Evolutionary conservation across 2,888 invertebrate genomes (phyloP), one percentile per base, ranked within the genome.

Genomic region (Plagiodera versicolora): DNA sequence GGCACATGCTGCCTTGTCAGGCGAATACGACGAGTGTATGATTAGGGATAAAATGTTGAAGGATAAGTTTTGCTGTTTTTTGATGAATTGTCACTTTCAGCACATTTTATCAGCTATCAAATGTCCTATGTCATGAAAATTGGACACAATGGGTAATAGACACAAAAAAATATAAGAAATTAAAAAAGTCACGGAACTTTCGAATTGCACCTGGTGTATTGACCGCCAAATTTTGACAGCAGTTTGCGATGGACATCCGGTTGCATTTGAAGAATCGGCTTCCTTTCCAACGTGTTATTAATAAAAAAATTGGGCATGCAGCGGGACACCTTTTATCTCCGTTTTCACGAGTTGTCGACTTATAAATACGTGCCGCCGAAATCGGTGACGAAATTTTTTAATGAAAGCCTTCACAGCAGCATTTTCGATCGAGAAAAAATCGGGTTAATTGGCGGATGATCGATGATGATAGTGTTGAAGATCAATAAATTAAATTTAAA

Each of bases 401-500:
- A 56, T 56, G 32, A 56, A 47, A 32, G 35, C 20, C 48, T n/a
- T 24, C 56, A 35, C 49, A 30, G 35, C 48, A 35, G 39, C 39
- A 14, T 39, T 56, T 35, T 56, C 18, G 16, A 20, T 14, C 28
- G 45, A 28, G 44, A 58, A 51, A 56, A 58, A 58, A 46, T 46
- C 46, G 24, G 58, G 58, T 49, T 60, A 60, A 60, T 60, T 47
- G 56, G 44, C 50, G 16, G 18, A 45, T 56, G 60, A 60, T 60
- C 55, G 51, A 60, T 57, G 57, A 49, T 61, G 53, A 53, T 57
- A 39, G 53, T 53, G 57, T 14, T 49, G 39, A 30, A 8, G 16
- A 28, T 39, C 57, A 30, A 61, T 61, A 61, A 61, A 61, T 61
- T 49, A 49, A 44, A 32, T 45, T 52, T 54, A 61, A 61, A 35